Base-by-base conservation (phyloP, 2,888 invertebrate species). In the Gibbula magus region DNA sequence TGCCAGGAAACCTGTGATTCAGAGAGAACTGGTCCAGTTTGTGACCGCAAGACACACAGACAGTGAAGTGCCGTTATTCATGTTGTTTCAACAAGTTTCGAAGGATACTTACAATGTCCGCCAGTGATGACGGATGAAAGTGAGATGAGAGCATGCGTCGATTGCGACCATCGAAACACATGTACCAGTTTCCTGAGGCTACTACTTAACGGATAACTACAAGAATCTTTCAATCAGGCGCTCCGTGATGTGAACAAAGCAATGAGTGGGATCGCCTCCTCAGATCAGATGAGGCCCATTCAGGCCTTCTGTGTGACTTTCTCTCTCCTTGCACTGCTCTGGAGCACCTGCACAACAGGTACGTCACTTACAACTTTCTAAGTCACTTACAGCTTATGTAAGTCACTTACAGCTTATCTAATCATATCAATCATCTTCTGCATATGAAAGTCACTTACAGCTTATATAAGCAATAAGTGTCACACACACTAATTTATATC, bases 241-340 rank as follows among this genome's bases (percentile, higher is more conserved):
- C 35, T n/a, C 70, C 70, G 70, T 32, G 70, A 70, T 70, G 70
- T 70, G 70, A 70, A 70, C 70, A 70, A 70, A 70, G 39, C 70
- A 32, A 70, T 70, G 70, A 35, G 35, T 39, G 35, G 35, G 70
- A 70, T 70, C 35, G 32, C 70, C 35, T 70, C 70, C 20, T 70
- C 39, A 70, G 70, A 70, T 70, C 70, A 32, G 35, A 70, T 70
- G 70, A 35, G 70, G 13, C 70, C 70, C 13, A 39, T 70, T 32
- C 70, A 70, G 70, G 70, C 32, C 18, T 70, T 70, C 29, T 70
- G 35, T 70, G 70, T 70, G 70, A 70, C 70, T 20, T 70, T 70
- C 35, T 35, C 70, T 20, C 32, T 70, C 70, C 39, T 70, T 29
- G 70, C 39, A 10, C 20, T 70, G 32, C 35, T 70, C 32, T 70